phyloP scores from a whole-genome alignment of 1,140 invertebrate species.

The Dreissena rostriformis region DNA sequence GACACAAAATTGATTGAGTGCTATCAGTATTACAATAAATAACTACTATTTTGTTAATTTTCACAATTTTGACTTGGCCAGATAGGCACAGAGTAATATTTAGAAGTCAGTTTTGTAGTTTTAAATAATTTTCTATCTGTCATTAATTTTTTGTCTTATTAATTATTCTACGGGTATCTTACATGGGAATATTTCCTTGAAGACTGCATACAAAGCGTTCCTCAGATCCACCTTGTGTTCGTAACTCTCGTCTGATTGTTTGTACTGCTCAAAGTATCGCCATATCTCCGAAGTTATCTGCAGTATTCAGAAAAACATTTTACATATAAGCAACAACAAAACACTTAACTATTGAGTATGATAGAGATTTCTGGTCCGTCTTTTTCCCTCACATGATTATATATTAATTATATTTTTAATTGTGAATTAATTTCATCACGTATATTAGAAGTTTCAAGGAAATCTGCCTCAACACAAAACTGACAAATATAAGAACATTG shows the following conservation, averaged over 20 bases:
- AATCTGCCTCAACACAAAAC: not conserved
- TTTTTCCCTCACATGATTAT: not conserved
- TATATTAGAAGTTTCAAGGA: not conserved
- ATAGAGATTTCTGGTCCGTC: not conserved
- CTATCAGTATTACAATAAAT: not conserved
- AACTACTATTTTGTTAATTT: not conserved
- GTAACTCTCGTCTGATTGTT: conserved; percentile 38
- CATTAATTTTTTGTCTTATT: no score
- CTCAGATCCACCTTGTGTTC: conserved; percentile 39
- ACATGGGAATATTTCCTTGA: conserved; percentile 53
- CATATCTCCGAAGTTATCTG: conserved; percentile 48
- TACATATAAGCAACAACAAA: no score
- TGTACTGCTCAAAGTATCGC: conserved; percentile 41
- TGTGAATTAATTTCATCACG: not conserved
- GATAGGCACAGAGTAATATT: no score
- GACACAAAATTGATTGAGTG: not conserved
- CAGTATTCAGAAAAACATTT: not conserved
- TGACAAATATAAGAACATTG: not conserved
- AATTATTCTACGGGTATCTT: not conserved
- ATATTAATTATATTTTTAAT: not conserved
- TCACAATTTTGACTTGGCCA: not conserved
- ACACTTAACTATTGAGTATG: not conserved
- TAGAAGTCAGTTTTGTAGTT: no score
- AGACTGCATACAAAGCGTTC: conserved; percentile 51
- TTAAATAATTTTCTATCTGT: no score